These are phyloP conservation scores for Takifugu flavidus DNA, from an alignment of 2,113 vertebrate species.

Conservation along the genomic window DNA sequence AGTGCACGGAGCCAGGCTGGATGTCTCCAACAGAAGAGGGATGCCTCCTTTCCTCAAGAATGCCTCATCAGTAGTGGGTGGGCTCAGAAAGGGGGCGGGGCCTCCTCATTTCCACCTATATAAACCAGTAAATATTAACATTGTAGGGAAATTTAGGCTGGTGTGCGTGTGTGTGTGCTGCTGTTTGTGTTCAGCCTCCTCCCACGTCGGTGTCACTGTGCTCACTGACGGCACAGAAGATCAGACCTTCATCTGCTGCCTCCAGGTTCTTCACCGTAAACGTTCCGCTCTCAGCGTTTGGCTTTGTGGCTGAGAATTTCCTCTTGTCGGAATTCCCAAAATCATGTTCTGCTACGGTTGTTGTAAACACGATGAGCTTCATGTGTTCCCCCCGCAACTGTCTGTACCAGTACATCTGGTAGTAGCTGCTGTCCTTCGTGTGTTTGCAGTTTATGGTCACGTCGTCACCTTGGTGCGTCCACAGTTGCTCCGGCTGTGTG, in stretches of 20 bases:
- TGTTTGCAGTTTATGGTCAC: slow-evolving; percentile 30
- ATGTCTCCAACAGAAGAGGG: no score
- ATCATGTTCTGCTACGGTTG: background rate
- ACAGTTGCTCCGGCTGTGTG: slow-evolving; percentile 11
- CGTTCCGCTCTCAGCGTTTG: background rate
- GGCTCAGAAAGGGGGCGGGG: no score
- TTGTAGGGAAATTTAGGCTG: no score
- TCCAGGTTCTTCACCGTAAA: slow-evolving; percentile 26
- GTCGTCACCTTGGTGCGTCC: background rate
- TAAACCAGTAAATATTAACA: no score
- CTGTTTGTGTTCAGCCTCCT: slow-evolving; percentile 29
- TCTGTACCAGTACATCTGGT: slow-evolving; percentile 57
- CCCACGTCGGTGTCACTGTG: slow-evolving; percentile 22
- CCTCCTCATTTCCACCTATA: no score
- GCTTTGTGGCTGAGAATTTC: slow-evolving; percentile 23
- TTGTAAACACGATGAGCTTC: slow-evolving; percentile 29
- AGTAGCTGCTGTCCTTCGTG: background rate
- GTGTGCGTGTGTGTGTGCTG: no score
- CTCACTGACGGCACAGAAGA: slow-evolving; percentile 36
- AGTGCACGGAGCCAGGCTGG: no score
- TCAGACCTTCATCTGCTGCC: slow-evolving; percentile 20
- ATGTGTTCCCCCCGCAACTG: slow-evolving; percentile 47
- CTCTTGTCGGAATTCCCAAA: slow-evolving; percentile 1
- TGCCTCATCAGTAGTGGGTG: no score
- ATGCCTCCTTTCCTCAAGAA: no score